These are phyloP conservation scores for Embidobia sp. DNA, from an alignment of 2,888 invertebrate species.

Conservation along the genomic window DNA sequence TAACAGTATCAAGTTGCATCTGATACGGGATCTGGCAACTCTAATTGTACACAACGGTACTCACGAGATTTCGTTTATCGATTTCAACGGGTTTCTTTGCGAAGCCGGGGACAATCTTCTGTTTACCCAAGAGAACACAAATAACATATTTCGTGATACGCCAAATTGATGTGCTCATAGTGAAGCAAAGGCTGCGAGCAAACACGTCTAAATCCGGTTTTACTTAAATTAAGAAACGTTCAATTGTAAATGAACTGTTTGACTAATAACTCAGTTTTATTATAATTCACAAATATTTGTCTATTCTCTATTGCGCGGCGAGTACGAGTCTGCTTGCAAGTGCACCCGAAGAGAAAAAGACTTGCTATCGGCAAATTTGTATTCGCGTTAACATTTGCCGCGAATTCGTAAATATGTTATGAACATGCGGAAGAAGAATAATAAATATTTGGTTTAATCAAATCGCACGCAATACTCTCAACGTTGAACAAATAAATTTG, in stretches of 20 bases:
- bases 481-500: slow-evolving; percentile 33
- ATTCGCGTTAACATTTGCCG: not conserved
- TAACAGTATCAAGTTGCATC: slow-evolving; percentile 14
- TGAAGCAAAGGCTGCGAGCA: too few species aligned
- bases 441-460: slow-evolving; percentile 15
- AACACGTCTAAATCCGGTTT: not conserved
- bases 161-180: too few species aligned
- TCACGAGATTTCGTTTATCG: slow-evolving; percentile 25
- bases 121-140: not conserved
- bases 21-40: not conserved
- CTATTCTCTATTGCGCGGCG: too few species aligned
- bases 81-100: not conserved
- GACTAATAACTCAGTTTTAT: not conserved
- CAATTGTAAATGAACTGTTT: too few species aligned
- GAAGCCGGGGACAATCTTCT: slow-evolving; percentile 2
- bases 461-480: slow-evolving; percentile 1
- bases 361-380: not conserved
- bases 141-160: not conserved
- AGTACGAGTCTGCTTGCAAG: not conserved
- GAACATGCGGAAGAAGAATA: not conserved
- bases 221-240: not conserved
- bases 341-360: not conserved
- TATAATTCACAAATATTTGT: not conserved
- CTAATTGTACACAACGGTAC: slow-evolving; percentile 12
- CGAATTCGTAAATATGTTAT: not conserved